Evolutionary conservation across 2,113 vertebrate genomes (phyloP), one percentile per base, ranked within the genome.

Genomic region (Acanthisitta chloris): DNA sequence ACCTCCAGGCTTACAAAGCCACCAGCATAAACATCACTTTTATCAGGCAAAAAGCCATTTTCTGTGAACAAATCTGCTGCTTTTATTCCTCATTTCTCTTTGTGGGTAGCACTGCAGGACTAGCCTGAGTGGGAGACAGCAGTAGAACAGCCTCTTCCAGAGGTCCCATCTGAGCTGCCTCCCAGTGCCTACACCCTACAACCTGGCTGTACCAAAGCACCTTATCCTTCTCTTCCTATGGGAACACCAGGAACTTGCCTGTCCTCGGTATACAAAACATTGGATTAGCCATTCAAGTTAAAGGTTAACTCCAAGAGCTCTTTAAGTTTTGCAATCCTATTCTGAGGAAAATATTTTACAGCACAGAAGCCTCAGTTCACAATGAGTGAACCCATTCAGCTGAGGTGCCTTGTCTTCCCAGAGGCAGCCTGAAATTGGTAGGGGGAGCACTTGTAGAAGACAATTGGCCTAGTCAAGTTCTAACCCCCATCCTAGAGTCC

Each of bases 261-360:
- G 18, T 76, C 25, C 34, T 57, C 5, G 0, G 25, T 8, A 28
- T 84, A 69, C 73, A 85, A 89, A 94, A 77, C 65, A 48, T 23
- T 69, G 66, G 61, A 57, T 95, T 94, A 85, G 49, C 48, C 52
- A 72, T 69, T 94, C 15, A 12, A 82, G 78, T 95, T 94, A 96
- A 94, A 86, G 49, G 73, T 91, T 96, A 97, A 94, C 89, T 94
- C 25, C 21, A 54, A 72, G 31, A 90, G 20, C 21, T n/a, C 28
- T 91, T 85, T 36, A 34, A 34, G 28, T 87, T 94, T 81, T 91
- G 73, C 77, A 79, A 24, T 67, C 29, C 73, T 1, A 0, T 91
- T 91, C 31, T 79, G 40, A 79, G 61, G 20, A 87, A 87, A 92
- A 81, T n/a, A 34, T 81, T 89, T 81, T 72, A n/a, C 57, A 40